Base-by-base conservation (phyloP, 2,113 vertebrate species). In the Oncorhynchus tshawytscha region DNA sequence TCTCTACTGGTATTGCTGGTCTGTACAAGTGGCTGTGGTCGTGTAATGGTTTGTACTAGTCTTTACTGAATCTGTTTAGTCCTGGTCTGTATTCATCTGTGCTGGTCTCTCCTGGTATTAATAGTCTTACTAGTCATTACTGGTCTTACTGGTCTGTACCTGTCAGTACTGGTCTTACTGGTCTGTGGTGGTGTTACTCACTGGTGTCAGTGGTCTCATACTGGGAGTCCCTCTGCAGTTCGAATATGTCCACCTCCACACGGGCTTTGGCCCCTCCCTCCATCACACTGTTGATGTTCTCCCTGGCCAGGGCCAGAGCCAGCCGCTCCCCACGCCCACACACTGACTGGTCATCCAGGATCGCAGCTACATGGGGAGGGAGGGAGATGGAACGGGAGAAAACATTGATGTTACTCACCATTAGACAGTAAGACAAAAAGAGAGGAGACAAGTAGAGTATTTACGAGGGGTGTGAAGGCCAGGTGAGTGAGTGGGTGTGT, bases 181-280 rank as follows among this genome's bases (percentile, higher is more conserved):
- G 0, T 22, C 45, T 54, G 64, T 68, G 29, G 20, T 90, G 74
- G 74, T 25, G 12, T 24, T 31, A 93, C 96, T 94, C 91, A 97
- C 96, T 97, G 81, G 95, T 97, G 91, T 97, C 96, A 24, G 96
- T 97, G 73, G 96, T 96, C 92, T 97, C 96, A 80, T 97, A 97
- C 90, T 97, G 96, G 86, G 96, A 97, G 92, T 97, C 96, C 87
- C 94, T 95, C 85, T 96, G 96, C 84, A 97, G 92, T 90, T 97
- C 96, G 8, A 96, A 97, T 89, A 97, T 96, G 90, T 97, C 96
- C 78, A 97, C 96, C 85, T 97, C 96, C 76, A 97, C 95, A 2
- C 95, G 93, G 65, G 96, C 95, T 66, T 94, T 92, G 73, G 94
- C 83, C 1, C 94, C 93, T 70, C 94, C 94, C 87, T 96, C 96